Base-by-base conservation (phyloP, 1,140 invertebrate genomes). In the Monomorium pharaonis region DNA sequence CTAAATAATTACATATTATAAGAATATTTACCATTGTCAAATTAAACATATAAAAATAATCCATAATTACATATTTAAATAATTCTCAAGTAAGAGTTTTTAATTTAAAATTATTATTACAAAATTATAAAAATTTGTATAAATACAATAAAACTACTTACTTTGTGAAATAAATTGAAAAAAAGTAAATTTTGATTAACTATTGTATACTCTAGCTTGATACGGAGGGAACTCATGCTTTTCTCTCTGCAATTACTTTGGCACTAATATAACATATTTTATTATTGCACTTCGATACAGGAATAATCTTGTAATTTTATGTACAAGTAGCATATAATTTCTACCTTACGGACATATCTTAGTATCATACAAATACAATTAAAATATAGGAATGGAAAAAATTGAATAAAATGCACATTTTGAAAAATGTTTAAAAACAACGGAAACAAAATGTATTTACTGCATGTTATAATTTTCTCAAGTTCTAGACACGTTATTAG, bases 231-330 rank as follows among this genome's bases (percentile, higher is more conserved):
- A 74, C 60, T 78, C 47, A 60, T 47, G 49, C 72, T 88, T 44
- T 67, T 89, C 74, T 91, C 75, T 80, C 81, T 86, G 78, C 88
- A 88, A 91, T 90, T 92, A 91, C 92, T 93, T 93, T 93, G 92
- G 92, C 92, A 93, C 92, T 92, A 92, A 92, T 93, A 90, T 92
- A 92, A 92, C 92, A 92, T 91, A 92, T 92, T 90, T 93, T 91
- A 92, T 93, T 93, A 93, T 93, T 93, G 92, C 92, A 93, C 92
- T 92, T 93, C 91, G 78, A 92, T 93, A 93, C 92, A 92, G 88
- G 88, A 92, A 86, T 92, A 88, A 92, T 89, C 78, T 88, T 92
- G 88, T 92, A 76, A 80, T 84, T 90, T 92, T 93, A 93, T 93
- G 91, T 93, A 93, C 92, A 93, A 92, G 89, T 92, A 91, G 85